A percentile compares a stretch with the other conserved stretches of the same genome.
phyloP scores from a whole-genome alignment of 2,797 vertebrate genomes.

The Anguilla megastoma region DNA sequence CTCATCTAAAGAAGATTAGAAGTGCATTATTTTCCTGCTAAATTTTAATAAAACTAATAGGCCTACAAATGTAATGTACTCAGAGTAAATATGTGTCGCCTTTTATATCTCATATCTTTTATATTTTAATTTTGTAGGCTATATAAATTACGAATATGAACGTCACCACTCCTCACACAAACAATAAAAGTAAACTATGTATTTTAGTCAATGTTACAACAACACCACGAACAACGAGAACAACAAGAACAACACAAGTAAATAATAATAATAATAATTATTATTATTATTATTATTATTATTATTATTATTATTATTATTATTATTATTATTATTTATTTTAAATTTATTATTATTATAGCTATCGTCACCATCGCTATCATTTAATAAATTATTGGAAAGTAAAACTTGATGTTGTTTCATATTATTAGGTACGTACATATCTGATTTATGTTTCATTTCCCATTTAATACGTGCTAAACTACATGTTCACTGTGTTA shows the following conservation, averaged over 20 bases:
- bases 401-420: background rate
- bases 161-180: background rate
- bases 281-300: background rate
- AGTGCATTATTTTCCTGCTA: slow-evolving; percentile 48
- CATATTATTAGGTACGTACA: background rate
- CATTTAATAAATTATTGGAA: background rate
- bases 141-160: background rate
- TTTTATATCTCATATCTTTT: background rate
- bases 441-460: background rate
- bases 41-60: slow-evolving; percentile 45
- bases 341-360: background rate
- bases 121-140: background rate
- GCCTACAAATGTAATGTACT: slow-evolving; percentile 50
- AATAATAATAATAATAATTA: background rate
- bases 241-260: background rate
- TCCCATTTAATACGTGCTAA: background rate
- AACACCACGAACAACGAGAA: background rate
- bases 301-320: background rate
- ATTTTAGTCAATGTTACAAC: background rate
- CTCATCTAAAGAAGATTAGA: slow-evolving; percentile 29
- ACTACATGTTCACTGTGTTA: background rate
- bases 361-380: too few relatives aligned
- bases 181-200: background rate
- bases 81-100: background rate
- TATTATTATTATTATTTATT: background rate